Base-by-base conservation (phyloP, 2,888 invertebrate species). In the Drosophila macrospina region DNA sequence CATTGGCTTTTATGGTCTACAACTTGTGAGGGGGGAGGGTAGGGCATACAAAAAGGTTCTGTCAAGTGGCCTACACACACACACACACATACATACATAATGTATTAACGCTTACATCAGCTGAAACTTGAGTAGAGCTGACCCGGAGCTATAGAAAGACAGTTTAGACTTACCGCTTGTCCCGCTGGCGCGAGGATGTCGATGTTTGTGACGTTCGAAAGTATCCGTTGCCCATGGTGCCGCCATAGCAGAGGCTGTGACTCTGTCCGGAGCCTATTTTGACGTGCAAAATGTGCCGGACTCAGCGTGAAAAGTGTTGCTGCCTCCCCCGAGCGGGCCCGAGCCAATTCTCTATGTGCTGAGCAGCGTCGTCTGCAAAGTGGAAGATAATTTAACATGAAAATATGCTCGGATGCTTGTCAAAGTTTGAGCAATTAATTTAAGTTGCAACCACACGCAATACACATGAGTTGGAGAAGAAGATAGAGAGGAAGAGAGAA, bases 221-320 rank as follows among this genome's bases (percentile, higher is more conserved):
- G 82, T 91, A 90, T 91, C 93, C 90, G 85, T 91, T 89, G 84
- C 91, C 91, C 93, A 93, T 89, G 89, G 91, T 91, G 79, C 93
- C 93, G 91, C 93, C 92, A 90, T 93, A 92, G 91, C 93, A 92
- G 76, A 92, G 90, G 80, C 92, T 92, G 85, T 91, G 91, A 91
- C 94, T 94, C 80, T 93, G 93, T 90, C 93, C 93, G 78, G 93
- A 93, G 91, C 94, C 94, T 94, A 94, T 94, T 92, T 93, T 94
- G 92, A 91, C 87, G 84, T 71, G 78, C 88, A 84, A 88, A 86
- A 88, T 88, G 78, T 74, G 74, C 80, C 80, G 86, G 77, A 80
- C 72, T 64, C 69, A 64, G 61, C 64, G 70, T 65, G 36, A 48
- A 69, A 57, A 20, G 24, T 41, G 10, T 32, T 52, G 8, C 37